Evolutionary conservation across 2,113 vertebrate genomes (phyloP).

Genomic region (Cisticola juncidis): DNA sequence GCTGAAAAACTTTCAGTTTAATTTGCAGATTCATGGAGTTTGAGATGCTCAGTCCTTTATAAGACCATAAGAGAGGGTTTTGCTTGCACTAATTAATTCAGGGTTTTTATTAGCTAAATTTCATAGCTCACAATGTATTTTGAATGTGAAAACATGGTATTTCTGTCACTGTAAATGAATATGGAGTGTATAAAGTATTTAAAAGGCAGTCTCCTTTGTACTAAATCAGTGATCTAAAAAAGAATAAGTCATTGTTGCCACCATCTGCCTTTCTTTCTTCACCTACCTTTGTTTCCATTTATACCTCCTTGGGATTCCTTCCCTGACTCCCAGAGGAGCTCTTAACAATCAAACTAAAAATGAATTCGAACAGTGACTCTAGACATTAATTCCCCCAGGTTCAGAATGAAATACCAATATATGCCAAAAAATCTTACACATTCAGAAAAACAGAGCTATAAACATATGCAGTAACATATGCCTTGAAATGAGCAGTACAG

Average conservation of each 20-base stretch:
- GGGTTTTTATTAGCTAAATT: background rate
- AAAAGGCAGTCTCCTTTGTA: background rate
- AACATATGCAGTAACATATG: constrained; percentile 18
- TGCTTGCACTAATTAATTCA: background rate
- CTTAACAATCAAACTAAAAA: background rate
- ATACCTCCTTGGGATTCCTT: background rate
- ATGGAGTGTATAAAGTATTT: background rate
- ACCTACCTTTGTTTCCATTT: constrained; percentile 8
- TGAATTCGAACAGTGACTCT: background rate
- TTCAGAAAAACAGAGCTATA: background rate
- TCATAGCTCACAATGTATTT: background rate
- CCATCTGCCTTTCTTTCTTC: background rate
- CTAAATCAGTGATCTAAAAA: background rate
- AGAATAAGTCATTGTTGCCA: background rate
- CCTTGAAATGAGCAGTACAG: constrained; percentile 22
- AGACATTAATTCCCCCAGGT: background rate
- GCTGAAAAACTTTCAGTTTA: background rate
- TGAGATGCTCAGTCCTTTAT: background rate
- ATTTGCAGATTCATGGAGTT: background rate
- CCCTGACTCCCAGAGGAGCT: background rate
- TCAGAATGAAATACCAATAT: background rate
- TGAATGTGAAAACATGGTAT: background rate
- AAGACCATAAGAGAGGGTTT: background rate
- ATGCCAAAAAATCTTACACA: background rate
- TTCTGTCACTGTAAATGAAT: background rate